Base-by-base conservation (phyloP, 2,888 invertebrate genomes). In the Eupithecia vulgata region DNA sequence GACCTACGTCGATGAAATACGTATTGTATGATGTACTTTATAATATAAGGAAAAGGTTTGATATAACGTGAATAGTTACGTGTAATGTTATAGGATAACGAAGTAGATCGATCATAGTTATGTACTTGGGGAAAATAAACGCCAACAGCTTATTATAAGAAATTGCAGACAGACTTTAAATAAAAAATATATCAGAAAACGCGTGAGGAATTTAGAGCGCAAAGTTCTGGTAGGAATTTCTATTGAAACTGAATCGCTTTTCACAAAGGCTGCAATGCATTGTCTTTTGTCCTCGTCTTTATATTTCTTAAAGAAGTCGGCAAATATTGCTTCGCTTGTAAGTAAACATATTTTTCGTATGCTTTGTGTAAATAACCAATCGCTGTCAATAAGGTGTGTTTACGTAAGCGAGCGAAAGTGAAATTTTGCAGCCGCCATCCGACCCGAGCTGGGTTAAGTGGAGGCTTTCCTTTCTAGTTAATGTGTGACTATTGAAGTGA, bases 361-460 rank as follows among this genome's bases (percentile, higher is more conserved):
- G 25, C 21, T 65, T 73, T 37, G 65, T 61, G 42, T 70, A 69
- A 70, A 70, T 68, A 67, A 72, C 76, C 76, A 76, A 82, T 75
- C 74, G 79, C 71, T 78, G 73, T 73, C 81, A 79, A 84, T 86
- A 85, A 88, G 87, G 88, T 85, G 85, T 79, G 78, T 89, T 91
- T 91, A 91, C 88, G 89, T 92, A 92, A 92, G 87, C 83, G 71
- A 78, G 88, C 88, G 92, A 92, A 92, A 92, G 92, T 90, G 91
- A 91, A 91, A 90, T 87, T 87, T 81, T 80, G 80, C 82, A 74
- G 73, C 45, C 62, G 66, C 69, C 68, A 70, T 62, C 59, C 75
- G 72, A 74, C 76, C 68, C 76, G 77, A 76, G 64, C 74, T 52
- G 72, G 45, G 70, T 78, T 79, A 78, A 79, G 78, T 70, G 68